These are phyloP conservation scores for Amphiprion ocellaris DNA, from an alignment of 2,113 vertebrate species.

Conservation along the genomic window DNA sequence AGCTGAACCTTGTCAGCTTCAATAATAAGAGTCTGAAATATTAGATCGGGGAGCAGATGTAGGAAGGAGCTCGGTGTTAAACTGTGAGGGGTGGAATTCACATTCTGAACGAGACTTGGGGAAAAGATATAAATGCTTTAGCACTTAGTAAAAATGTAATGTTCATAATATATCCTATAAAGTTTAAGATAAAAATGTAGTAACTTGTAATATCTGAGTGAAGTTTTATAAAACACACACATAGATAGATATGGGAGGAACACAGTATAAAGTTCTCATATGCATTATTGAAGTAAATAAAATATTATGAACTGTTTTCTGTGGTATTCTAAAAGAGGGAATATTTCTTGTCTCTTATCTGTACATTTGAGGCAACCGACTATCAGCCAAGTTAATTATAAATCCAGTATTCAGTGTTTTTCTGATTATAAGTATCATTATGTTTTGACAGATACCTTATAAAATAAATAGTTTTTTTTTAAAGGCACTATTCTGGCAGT, in stretches of 20 bases:
- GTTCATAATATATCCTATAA: not conserved
- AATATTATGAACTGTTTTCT: not conserved
- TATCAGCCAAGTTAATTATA: too few species aligned
- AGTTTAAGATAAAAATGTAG: not conserved
- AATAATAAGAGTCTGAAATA: slow-evolving; percentile 67
- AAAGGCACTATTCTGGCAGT: too few species aligned
- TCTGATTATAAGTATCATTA: too few species aligned
- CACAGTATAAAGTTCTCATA: too few species aligned
- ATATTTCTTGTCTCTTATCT: too few species aligned
- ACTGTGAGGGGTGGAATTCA: slow-evolving; percentile 15
- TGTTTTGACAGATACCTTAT: too few species aligned
- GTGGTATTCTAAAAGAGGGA: too few species aligned
- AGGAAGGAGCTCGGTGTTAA: slow-evolving; percentile 13
- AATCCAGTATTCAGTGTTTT: too few species aligned
- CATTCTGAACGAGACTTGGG: not conserved
- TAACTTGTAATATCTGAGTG: not conserved
- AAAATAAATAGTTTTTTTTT: too few species aligned
- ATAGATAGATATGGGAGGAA: not conserved
- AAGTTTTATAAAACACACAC: not conserved
- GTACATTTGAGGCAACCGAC: not conserved
- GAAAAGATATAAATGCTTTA: not conserved
- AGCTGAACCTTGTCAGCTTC: slow-evolving; percentile 69
- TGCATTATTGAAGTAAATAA: not conserved
- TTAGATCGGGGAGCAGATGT: slow-evolving; percentile 54
- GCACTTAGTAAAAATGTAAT: not conserved